Percentiles rank a stretch among this genome's conserved stretches.
phyloP scores from a whole-genome alignment of 2,888 invertebrate genomes.

The Cheilosia variabilis region DNA sequence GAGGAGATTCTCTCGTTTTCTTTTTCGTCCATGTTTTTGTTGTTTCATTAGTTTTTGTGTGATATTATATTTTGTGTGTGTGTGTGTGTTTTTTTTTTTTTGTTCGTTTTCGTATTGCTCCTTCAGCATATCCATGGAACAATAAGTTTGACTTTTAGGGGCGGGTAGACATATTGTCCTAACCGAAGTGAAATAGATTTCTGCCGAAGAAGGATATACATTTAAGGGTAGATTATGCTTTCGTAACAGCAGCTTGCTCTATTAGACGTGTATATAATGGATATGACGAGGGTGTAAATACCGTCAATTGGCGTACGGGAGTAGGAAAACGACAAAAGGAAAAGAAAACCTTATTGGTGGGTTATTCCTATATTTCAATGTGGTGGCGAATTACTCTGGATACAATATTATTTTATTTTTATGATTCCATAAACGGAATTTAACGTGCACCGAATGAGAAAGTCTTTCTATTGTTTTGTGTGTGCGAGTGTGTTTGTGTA shows the following conservation, averaged over 20 bases:
- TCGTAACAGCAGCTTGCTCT: constrained; percentile 68
- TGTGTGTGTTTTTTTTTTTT: constrained; percentile 8
- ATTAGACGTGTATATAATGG: constrained; percentile 74
- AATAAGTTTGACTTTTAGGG: constrained; percentile 69
- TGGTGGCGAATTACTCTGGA: constrained; percentile 72
- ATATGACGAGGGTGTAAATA: constrained; percentile 73
- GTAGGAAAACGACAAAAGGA: constrained; percentile 4
- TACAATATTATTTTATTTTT: constrained; percentile 77
- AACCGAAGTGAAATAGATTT: constrained; percentile 61
- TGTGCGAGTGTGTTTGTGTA: constrained; percentile 23
- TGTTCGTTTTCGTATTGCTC: constrained; percentile 5
- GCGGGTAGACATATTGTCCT: constrained; percentile 66
- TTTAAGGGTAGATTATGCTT: constrained; percentile 67
- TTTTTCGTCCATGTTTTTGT: constrained; percentile 26
- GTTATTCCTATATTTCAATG: constrained; percentile 70
- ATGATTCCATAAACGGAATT: constrained; percentile 77
- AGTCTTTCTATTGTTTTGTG: not conserved
- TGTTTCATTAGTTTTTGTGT: constrained; percentile 15
- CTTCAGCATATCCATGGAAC: constrained; percentile 40
- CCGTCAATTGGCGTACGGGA: constrained; percentile 59
- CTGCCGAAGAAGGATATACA: constrained; percentile 60
- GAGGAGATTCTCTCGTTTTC: constrained; percentile 54
- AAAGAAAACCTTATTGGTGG: constrained; percentile 63
- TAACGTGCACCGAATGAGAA: constrained; percentile 53
- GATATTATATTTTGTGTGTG: not conserved